phyloP scores from a whole-genome alignment of 1,140 invertebrate species.

The Caligus rogercresseyi region DNA sequence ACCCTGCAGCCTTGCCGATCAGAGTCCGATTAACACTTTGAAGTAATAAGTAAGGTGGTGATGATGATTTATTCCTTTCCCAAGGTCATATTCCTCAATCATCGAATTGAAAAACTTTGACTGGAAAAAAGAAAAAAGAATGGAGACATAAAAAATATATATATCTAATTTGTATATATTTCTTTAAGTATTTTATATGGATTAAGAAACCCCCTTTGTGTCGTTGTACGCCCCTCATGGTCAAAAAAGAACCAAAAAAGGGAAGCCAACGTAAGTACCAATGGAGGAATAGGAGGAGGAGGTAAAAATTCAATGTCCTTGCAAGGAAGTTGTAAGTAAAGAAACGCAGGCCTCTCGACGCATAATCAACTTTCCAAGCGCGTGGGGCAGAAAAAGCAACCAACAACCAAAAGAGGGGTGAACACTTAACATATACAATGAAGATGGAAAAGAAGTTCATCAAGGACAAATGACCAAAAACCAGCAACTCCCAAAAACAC shows the following conservation, averaged over 20 bases:
- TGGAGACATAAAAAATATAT: neutral
- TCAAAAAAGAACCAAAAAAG: neutral
- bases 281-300: neutral
- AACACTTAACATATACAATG: no score
- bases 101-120: neutral
- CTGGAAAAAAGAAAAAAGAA: neutral
- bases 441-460: no score
- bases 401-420: no score
- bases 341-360: neutral
- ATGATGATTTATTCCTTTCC: neutral
- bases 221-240: neutral
- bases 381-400: neutral
- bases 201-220: no score
- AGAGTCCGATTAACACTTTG: no score
- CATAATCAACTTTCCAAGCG: neutral
- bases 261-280: neutral
- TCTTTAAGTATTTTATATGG: no score
- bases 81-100: neutral
- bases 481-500: no score
- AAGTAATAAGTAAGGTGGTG: neutral
- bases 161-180: no score
- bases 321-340: no score
- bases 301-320: neutral
- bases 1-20: no score
- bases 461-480: no score